A percentile compares a stretch with the other conserved stretches of the same genome.
These are phyloP conservation scores for Paracentrotus lividus DNA, from an alignment of 53 echinoderm and acorn worm species.

Conservation along the genomic window DNA sequence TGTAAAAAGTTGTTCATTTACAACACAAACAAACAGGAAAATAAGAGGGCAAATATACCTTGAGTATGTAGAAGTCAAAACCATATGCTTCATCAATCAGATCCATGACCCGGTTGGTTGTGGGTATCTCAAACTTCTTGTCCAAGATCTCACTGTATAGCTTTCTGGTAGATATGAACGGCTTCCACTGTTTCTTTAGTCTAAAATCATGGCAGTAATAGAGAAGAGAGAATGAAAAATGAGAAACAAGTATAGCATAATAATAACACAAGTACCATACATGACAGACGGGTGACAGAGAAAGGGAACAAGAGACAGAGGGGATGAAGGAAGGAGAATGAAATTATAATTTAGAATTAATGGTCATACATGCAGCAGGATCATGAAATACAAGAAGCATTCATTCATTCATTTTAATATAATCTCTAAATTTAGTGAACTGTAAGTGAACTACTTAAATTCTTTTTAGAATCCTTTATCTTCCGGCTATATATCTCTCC, in stretches of 20 bases:
- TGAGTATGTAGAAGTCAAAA: conserved; percentile 97
- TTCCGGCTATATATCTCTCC: no score
- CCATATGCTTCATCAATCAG: conserved; percentile 93
- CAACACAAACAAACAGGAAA: background rate
- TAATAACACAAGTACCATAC: background rate
- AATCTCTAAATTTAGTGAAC: no score
- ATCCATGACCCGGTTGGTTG: conserved; percentile 83
- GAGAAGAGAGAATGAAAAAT: background rate
- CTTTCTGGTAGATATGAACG: conserved; percentile 62
- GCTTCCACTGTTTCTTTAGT: conserved; percentile 83
- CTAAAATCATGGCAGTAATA: background rate
- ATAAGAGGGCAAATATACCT: conserved; percentile 75
- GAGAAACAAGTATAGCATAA: background rate
- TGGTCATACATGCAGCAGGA: no score
- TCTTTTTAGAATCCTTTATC: no score
- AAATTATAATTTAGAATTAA: no score
- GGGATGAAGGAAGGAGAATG: background rate
- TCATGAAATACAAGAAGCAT: no score
- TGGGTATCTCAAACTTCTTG: conserved; percentile 78
- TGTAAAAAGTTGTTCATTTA: background rate
- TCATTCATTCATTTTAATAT: no score
- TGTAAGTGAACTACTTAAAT: no score
- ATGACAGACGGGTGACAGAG: background rate
- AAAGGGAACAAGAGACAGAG: background rate
- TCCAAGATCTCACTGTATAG: conserved; percentile 95